phyloP scores from a whole-genome alignment of 2,888 invertebrate genomes.

The Bedellia somnulentella region DNA sequence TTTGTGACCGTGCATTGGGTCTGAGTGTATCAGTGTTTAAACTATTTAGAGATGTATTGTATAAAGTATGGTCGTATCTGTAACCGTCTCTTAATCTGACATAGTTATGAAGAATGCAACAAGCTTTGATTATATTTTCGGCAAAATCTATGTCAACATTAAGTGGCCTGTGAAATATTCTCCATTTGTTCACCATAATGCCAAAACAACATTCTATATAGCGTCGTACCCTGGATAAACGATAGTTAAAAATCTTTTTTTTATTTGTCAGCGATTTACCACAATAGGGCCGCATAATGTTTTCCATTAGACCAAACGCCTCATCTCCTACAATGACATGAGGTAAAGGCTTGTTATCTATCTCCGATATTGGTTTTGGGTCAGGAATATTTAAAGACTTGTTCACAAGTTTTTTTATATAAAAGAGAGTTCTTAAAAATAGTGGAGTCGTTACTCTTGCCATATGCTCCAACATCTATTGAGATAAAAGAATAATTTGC shows the following conservation, averaged over 20 bases:
- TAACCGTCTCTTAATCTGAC: background rate
- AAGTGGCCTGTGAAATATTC: background rate
- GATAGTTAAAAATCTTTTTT: constrained; percentile 1
- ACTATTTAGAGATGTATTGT: no score
- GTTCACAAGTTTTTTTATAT: background rate
- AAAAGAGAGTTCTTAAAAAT: background rate
- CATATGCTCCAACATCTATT: background rate
- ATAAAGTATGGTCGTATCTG: background rate
- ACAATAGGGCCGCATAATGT: constrained; percentile 5
- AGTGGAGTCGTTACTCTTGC: background rate
- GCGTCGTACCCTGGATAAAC: constrained; percentile 9
- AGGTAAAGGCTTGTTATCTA: background rate
- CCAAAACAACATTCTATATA: constrained; percentile 10
- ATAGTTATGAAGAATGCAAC: background rate
- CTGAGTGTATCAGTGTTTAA: constrained; percentile 14
- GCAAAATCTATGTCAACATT: background rate
- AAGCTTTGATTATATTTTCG: background rate
- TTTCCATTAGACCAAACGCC: background rate
- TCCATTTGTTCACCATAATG: constrained; percentile 8
- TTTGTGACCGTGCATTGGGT: constrained; percentile 12
- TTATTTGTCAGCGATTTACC: constrained; percentile 1
- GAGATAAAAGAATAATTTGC: background rate
- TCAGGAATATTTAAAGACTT: background rate
- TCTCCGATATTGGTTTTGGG: no score
- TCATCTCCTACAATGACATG: no score